Evolutionary conservation across 2,888 invertebrate genomes (phyloP).

Genomic region (Theretra japonica): DNA sequence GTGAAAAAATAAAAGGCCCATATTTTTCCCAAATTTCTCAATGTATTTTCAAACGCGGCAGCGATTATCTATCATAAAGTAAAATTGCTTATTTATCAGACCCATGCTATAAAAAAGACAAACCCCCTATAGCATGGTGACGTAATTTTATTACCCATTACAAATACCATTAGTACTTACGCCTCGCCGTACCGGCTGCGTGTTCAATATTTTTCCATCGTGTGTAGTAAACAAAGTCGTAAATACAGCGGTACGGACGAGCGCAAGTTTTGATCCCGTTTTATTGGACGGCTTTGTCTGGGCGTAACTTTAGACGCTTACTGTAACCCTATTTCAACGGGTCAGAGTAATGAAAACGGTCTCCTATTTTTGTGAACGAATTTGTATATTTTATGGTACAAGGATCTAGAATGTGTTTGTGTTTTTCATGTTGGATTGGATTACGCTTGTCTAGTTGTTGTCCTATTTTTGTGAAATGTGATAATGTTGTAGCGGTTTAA

Average conservation of each 20-base stretch:
- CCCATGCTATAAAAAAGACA: too few relatives aligned
- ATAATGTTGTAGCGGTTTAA: too few relatives aligned
- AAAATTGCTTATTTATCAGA: too few relatives aligned
- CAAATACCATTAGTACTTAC: not conserved
- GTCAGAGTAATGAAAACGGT: constrained; percentile 18
- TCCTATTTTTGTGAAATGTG: too few relatives aligned
- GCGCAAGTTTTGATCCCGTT: constrained; percentile 28
- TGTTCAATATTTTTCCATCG: constrained; percentile 18
- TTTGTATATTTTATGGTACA: not conserved
- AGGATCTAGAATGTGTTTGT: not conserved
- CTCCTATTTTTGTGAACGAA: constrained; percentile 1
- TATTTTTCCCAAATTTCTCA: too few relatives aligned
- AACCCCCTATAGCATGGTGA: not conserved
- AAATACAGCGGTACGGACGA: constrained; percentile 18
- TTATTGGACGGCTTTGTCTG: constrained; percentile 20
- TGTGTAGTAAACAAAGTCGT: constrained; percentile 29
- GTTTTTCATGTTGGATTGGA: not conserved
- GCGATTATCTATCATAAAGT: too few relatives aligned
- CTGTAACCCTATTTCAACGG: constrained; percentile 17
- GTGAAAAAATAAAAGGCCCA: too few relatives aligned
- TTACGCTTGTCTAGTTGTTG: too few relatives aligned
- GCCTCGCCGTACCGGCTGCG: not conserved
- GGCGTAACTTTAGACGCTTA: constrained; percentile 23
- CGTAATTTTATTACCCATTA: not conserved
- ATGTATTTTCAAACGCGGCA: too few relatives aligned